Evolutionary conservation across 64 coral and sea anemone genomes (phyloP).

Genomic region (Pocillopora verrucosa): DNA sequence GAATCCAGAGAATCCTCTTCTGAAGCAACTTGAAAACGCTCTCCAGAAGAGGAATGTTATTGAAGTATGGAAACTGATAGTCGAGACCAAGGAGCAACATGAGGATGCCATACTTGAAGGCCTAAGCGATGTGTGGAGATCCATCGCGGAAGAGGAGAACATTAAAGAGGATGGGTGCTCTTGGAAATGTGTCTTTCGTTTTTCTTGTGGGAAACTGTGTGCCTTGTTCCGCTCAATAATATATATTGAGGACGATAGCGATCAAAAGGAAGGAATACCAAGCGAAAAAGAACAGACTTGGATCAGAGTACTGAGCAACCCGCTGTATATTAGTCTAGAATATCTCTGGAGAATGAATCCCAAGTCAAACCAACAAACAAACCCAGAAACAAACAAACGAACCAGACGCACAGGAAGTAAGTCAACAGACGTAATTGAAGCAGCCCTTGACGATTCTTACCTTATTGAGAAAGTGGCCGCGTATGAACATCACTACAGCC

Average conservation of each 20-base stretch:
- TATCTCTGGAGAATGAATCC: slow-evolving; percentile 7
- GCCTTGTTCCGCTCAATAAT: not conserved
- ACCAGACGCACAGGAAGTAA: not conserved
- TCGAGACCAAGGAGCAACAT: not conserved
- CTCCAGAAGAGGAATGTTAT: not conserved
- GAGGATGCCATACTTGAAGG: not conserved
- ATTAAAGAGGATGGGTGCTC: not conserved
- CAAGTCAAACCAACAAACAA: not conserved
- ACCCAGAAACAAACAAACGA: not conserved
- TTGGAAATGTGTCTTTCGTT: not conserved
- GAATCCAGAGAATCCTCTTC: not conserved
- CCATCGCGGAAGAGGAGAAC: not conserved
- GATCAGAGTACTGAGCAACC: slow-evolving; percentile 1
- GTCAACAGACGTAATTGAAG: slow-evolving; percentile 7
- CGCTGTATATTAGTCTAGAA: slow-evolving; percentile 11
- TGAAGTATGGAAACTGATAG: not conserved
- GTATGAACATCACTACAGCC: slow-evolving; percentile 5
- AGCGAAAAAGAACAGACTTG: not conserved
- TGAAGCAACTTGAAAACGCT: not conserved
- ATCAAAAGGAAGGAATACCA: not conserved
- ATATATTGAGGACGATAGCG: not conserved
- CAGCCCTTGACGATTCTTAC: not conserved
- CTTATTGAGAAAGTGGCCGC: slow-evolving; percentile 7
- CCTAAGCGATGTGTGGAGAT: not conserved
- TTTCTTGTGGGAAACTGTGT: not conserved